Conservation (phyloP, 2,113 vertebrate species). For the Kryptolebias marmoratus region DNA sequence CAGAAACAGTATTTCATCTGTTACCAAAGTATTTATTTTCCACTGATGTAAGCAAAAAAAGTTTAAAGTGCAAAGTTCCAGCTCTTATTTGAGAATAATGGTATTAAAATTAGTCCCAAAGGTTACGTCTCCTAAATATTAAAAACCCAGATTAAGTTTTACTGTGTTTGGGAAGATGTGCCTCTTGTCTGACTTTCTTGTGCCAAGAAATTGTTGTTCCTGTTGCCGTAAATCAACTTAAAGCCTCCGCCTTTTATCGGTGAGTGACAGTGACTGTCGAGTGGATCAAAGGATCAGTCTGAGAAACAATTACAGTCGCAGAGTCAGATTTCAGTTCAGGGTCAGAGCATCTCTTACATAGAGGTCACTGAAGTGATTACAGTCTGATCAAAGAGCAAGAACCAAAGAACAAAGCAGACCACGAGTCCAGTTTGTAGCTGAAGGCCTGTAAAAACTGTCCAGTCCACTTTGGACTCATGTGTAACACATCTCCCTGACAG, state of each 20-base stretch:
- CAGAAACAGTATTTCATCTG: no score
- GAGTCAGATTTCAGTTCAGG: slow-evolving; percentile 17
- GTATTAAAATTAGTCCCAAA: background rate
- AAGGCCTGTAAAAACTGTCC: slow-evolving; percentile 6
- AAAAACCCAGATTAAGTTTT: background rate
- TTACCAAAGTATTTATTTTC: background rate
- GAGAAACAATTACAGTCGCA: slow-evolving; percentile 38
- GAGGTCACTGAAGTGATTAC: slow-evolving; percentile 24
- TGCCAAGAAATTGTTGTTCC: background rate
- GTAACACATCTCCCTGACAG: slow-evolving; percentile 1
- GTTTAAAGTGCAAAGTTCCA: background rate
- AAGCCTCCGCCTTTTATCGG: slow-evolving; percentile 22
- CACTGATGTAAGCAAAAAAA: background rate
- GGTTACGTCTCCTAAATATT: background rate
- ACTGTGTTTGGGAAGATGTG: background rate
- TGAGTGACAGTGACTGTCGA: slow-evolving; percentile 20
- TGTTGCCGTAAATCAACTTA: slow-evolving; percentile 27
- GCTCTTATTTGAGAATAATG: background rate
- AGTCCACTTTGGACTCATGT: background rate
- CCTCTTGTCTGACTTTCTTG: background rate
- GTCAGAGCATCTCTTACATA: slow-evolving; percentile 25
- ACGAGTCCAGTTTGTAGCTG: slow-evolving; percentile 25
- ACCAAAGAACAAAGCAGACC: slow-evolving; percentile 10
- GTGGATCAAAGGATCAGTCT: slow-evolving; percentile 51
- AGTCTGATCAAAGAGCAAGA: slow-evolving; percentile 31